Evolutionary conservation across 2,797 vertebrate species (phyloP), one percentile per base, ranked within the genome.

Genomic region (Bradypodion pumilum): DNA sequence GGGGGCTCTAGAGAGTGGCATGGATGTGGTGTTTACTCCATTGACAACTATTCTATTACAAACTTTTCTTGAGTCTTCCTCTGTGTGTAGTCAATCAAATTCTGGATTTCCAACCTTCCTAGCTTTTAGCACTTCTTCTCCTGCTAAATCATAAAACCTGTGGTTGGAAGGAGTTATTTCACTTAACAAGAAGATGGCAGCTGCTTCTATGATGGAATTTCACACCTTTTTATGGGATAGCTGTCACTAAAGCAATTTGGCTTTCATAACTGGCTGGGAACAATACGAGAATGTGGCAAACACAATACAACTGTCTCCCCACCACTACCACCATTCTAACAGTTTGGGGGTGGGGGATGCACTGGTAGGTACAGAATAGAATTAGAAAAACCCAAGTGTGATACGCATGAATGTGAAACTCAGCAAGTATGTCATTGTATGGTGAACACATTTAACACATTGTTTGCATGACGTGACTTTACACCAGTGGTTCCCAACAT

Each of bases 1-100:
- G 76, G 52, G 29, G 69, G 66, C 46, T 66, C 79, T 79, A 84
- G 78, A 66, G 81, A 62, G 40, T 72, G 74, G 68, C 23, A n/a
- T 62, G 16, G 3, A 12, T 4, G 3, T 7, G 21, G 35, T 27
- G 16, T 16, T 52, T 25, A 42, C 27, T 16, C 12, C 32, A 16
- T 7, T 72, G 25, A 25, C 6, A 65, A 27, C 27, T 81, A 29
- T 59, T 81, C 16, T 40, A 56, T 80, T 21, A 59, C 21, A 25
- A 19, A 13, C n/a, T 52, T n/a, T 25, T 60, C 29, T 56, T 15
- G 12, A 16, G 29, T 72, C 29, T 29, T 32, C 40, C 27, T 66
- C 49, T 73, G 74, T 52, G 29, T 32, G 10, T 10, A 42, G 40
- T 32, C 16, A 9, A 29, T 27, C 27, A 4, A 6, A 15, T 35